Evolutionary conservation across 2,888 invertebrate species (phyloP).

Genomic region (Lissocephala sabroskyi): DNA sequence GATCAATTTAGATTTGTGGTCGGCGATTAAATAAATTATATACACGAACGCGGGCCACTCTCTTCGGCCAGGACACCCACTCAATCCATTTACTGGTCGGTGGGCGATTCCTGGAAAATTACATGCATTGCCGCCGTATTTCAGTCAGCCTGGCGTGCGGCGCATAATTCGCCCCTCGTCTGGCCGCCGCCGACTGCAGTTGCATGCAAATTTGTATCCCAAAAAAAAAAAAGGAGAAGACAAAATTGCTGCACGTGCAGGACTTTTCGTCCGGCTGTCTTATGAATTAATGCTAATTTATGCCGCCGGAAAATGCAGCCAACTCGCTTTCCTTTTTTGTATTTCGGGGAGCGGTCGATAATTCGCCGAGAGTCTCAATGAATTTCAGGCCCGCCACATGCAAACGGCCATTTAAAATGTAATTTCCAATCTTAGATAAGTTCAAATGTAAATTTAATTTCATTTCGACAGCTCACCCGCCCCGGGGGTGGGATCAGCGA

Average conservation of each 20-base stretch:
- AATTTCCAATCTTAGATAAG: constrained; percentile 48
- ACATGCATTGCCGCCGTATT: constrained; percentile 25
- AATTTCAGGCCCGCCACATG: constrained; percentile 26
- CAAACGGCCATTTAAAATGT: constrained; percentile 34
- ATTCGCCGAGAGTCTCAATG: too few relatives aligned
- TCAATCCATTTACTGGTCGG: constrained; percentile 4
- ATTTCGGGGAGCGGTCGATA: too few relatives aligned
- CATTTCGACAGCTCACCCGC: constrained; percentile 4
- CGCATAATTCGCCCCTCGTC: constrained; percentile 26
- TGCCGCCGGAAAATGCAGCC: constrained; percentile 38
- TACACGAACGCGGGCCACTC: constrained; percentile 36
- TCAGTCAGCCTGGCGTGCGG: constrained; percentile 27
- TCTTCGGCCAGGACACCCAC: neutral
- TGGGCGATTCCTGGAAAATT: constrained; percentile 37
- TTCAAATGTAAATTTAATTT: constrained; percentile 37
- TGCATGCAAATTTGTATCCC: constrained; percentile 40
- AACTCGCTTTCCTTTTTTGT: too few relatives aligned
- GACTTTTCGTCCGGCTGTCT: constrained; percentile 11
- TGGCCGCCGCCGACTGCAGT: constrained; percentile 10
- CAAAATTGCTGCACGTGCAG: neutral
- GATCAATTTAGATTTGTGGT: constrained; percentile 68
- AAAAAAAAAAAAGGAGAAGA: constrained; percentile 12
- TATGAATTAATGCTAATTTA: constrained; percentile 51
- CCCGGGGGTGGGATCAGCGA: too few relatives aligned
- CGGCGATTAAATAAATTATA: constrained; percentile 69